phyloP scores from a whole-genome alignment of 2,113 vertebrate species.

The Butorides virescens region DNA sequence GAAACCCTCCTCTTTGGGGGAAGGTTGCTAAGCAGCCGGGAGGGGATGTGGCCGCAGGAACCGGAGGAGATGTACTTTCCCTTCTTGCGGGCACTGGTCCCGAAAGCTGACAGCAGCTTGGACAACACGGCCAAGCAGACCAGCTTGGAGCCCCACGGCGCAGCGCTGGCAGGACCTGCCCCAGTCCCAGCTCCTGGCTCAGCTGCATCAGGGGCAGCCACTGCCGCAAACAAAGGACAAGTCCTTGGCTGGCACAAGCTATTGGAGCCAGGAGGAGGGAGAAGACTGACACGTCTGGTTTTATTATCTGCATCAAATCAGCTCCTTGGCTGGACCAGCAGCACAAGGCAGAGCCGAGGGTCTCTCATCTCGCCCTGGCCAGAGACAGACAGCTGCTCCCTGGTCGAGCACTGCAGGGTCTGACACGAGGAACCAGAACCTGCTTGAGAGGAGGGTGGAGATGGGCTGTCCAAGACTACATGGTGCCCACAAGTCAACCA shows the following conservation, averaged over 20 bases:
- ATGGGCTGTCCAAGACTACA: background rate
- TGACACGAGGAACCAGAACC: background rate
- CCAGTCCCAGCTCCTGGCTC: background rate
- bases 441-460: background rate
- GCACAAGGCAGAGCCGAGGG: background rate
- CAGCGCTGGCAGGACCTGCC: background rate
- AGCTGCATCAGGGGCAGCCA: background rate
- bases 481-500: background rate
- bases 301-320: background rate
- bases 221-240: background rate
- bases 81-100: constrained; percentile 53
- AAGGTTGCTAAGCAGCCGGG: constrained; percentile 79
- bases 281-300: background rate
- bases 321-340: background rate
- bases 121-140: background rate
- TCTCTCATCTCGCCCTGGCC: background rate
- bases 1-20: constrained; percentile 54
- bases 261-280: background rate
- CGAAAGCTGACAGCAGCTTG: background rate
- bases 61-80: constrained; percentile 47
- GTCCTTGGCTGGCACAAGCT: background rate
- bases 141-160: background rate
- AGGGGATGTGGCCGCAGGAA: constrained; percentile 53
- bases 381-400: background rate
- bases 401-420: background rate